Base-by-base conservation (phyloP, 2,797 vertebrate species). In the Cyprinella venusta region DNA sequence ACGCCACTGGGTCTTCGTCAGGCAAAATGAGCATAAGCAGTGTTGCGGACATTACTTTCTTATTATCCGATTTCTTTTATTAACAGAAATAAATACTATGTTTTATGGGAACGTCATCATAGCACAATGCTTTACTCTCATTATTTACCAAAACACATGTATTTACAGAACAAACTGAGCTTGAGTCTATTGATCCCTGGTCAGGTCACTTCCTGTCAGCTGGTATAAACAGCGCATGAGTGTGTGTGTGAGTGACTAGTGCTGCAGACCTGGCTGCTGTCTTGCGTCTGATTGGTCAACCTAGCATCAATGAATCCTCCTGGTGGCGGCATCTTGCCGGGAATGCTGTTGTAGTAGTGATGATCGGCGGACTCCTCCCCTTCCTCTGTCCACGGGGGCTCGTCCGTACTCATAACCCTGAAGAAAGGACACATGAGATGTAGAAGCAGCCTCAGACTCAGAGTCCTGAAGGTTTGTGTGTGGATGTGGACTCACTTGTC, bases 301-400 rank as follows among this genome's bases (percentile, higher is more conserved):
- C 96, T 94, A 45, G 94, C 90, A 87, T 98, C 97, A 2, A 96
- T 94, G 87, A 97, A 96, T 13, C 96, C 97, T 0, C 97, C 97
- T 1, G 95, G 92, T 1, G 97, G 97, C 0, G 97, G 96, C 88
- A 96, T 94, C 94, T 98, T 99, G 79, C 96, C 97, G 0, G 97
- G 96, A 89, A 97, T 93, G 89, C 95, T 98, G 93, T 99, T 99
- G 87, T 99, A 99, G 90, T 99, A 99, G 0, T 96, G 95, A 87
- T 96, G 96, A 33, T 98, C 97, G 0, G 92, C 85, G 21, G 92
- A 79, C 8, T 97, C 95, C 0, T 95, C 96, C 24, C 97, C 97
- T 87, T 98, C 97, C 88, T 98, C 97, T 0, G 91, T 93, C 97
- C 97, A 98, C 0, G 88, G 90, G 0, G 96, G 93, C 86, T 99